These are phyloP conservation scores for Erpornis zantholeuca DNA, from an alignment of 2,113 vertebrate species.

Conservation along the genomic window DNA sequence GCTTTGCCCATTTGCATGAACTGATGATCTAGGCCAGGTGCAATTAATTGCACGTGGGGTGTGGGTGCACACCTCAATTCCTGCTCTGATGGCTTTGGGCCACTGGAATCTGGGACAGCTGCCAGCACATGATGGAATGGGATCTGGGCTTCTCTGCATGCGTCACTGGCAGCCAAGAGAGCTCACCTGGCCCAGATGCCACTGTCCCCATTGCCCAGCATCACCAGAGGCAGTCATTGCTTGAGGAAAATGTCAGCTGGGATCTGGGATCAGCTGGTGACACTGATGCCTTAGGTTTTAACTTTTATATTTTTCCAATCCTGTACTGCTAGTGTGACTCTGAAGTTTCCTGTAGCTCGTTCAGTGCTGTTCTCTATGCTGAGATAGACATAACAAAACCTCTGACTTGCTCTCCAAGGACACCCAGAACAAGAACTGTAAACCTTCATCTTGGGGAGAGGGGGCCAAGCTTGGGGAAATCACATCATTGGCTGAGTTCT, in stretches of 20 bases:
- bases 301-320: too few relatives aligned
- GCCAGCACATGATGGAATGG: background rate
- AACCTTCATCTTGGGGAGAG: too few relatives aligned
- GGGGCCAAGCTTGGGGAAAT: too few relatives aligned
- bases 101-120: background rate
- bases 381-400: too few relatives aligned
- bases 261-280: background rate
- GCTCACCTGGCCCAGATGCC: background rate
- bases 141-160: background rate
- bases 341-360: too few relatives aligned
- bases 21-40: constrained; percentile 42
- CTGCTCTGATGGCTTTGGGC: background rate
- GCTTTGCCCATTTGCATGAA: constrained; percentile 12
- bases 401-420: too few relatives aligned
- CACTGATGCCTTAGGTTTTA: too few relatives aligned
- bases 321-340: too few relatives aligned
- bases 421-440: too few relatives aligned
- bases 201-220: background rate
- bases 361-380: too few relatives aligned
- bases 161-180: background rate
- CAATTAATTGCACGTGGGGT: background rate
- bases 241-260: background rate
- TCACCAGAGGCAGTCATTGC: background rate
- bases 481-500: too few relatives aligned
- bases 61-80: constrained; percentile 20